Base-by-base conservation (phyloP, 1,140 invertebrate species). In the roundworm (Caenorhabditis elegans) region DNA sequence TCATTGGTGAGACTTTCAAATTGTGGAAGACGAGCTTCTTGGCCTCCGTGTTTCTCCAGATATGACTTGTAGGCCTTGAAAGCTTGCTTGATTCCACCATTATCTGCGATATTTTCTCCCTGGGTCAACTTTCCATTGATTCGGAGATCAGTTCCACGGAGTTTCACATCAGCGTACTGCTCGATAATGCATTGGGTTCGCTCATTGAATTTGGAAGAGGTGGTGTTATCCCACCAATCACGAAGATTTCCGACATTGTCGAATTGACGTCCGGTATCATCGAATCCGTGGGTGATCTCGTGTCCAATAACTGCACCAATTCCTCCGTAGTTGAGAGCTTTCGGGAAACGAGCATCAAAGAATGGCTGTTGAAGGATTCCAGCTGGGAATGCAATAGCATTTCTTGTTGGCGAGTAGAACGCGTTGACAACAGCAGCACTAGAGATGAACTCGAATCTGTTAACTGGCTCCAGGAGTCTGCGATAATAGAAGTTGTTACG, bases 241-340 rank as follows among this genome's bases (percentile, higher is more conserved):
- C 93, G 91, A 43, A 95, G 90, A 89, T 95, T 96, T 48, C 95
- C 96, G 76, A 95, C 92, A 82, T 94, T 94, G 90, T 97, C 95
- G 87, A 95, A 97, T 91, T 96, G 94, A 28, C 95, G 92, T 15
- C 85, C 85, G 0, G 82, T 77, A 47, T 85, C 84, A 82, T 92
- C 92, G 86, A 92, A 92, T 46, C 91, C 92, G 84, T 92, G 92
- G 10, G 90, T 91, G 31, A 92, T 90, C 86, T 92, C 92, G 86
- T 92, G 92, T 0, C 91, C 91, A 53, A 92, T 91, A 1, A 92
- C 91, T 24, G 91, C 89, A 13, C 92, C 92, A 8, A 92, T 85
- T 70, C 90, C 91, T 15, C 91, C 91, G 86, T 91, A 92, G 82
- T 91, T 91, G 17, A 91, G 80, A 77, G 90, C 91, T 82, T 90